Percentiles rank a stretch among this genome's conserved stretches.
These are phyloP conservation scores for Zenarchopterus dispar DNA, from an alignment of 2,797 vertebrate genomes.

Conservation along the genomic window DNA sequence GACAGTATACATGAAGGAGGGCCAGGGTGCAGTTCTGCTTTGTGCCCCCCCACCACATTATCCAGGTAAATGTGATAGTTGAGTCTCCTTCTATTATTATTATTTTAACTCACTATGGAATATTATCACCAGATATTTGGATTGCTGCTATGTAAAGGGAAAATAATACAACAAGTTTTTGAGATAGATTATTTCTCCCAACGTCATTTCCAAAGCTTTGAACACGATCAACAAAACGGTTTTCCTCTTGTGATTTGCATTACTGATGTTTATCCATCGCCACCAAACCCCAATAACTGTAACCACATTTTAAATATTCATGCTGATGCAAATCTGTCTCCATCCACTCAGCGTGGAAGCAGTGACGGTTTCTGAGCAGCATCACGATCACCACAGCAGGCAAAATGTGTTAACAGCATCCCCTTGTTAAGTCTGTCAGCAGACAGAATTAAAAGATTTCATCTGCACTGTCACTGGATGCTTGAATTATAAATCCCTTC, in stretches of 20 bases:
- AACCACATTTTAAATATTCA: conserved; percentile 36
- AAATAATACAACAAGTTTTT: too few species aligned
- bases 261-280: conserved; percentile 1
- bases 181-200: not conserved
- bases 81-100: conserved; percentile 3
- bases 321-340: conserved; percentile 40
- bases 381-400: conserved; percentile 32
- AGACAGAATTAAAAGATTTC: conserved; percentile 35
- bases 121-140: not conserved
- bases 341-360: conserved; percentile 33
- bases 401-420: conserved; percentile 2
- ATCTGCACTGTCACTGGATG: conserved; percentile 65
- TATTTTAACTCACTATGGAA: not conserved
- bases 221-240: conserved; percentile 9
- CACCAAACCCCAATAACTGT: conserved; percentile 11
- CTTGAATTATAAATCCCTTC: conserved; percentile 43
- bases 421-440: conserved; percentile 30
- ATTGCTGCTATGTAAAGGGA: too few species aligned
- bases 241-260: conserved; percentile 1
- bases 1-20: conserved; percentile 90
- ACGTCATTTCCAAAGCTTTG: not conserved
- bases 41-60: conserved; percentile 92
- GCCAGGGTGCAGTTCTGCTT: conserved; percentile 92
- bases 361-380: conserved; percentile 26
- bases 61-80: conserved; percentile 85